phyloP scores from a whole-genome alignment of 2,888 invertebrate species.

The Agrochola circellaris region DNA sequence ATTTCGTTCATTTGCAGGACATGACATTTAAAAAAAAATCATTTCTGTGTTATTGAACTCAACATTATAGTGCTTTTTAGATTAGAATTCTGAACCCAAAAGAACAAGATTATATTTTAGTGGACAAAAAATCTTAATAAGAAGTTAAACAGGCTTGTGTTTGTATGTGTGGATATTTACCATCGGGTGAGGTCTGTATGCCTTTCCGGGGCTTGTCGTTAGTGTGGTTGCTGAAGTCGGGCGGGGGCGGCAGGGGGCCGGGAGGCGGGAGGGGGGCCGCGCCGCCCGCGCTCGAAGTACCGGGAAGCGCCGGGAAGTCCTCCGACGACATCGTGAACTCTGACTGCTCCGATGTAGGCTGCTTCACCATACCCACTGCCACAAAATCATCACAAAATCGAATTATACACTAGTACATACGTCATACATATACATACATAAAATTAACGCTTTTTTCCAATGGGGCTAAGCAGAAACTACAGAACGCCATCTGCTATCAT shows the following conservation, averaged over 20 bases:
- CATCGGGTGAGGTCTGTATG: conserved; percentile 98
- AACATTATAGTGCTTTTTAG: neutral
- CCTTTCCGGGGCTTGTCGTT: conserved; percentile 93
- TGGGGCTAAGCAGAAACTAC: neutral
- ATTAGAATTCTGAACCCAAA: conserved; percentile 16
- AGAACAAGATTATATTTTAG: conserved; percentile 20
- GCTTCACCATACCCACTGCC: conserved; percentile 98
- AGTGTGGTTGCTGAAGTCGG: conserved; percentile 78
- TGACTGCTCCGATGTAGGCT: conserved; percentile 97
- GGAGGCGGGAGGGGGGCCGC: conserved; percentile 67
- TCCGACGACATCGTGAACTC: conserved; percentile 99
- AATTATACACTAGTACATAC: neutral
- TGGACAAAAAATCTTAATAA: conserved; percentile 35
- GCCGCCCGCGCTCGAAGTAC: conserved; percentile 93
- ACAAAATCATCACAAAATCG: conserved; percentile 6
- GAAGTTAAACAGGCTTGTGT: conserved; percentile 3
- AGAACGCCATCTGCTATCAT: neutral
- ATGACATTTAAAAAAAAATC: conserved; percentile 12
- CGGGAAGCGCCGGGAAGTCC: conserved; percentile 99
- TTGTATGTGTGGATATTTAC: conserved; percentile 82
- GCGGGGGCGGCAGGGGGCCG: conserved; percentile 70
- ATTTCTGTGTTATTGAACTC: conserved; percentile 31
- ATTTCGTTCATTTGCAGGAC: conserved; percentile 21
- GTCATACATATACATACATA: neutral
- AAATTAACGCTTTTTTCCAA: neutral